A percentile compares a stretch with the other conserved stretches of the same genome.
phyloP scores from a whole-genome alignment of 35 echinoderm and acorn worm genomes.

The Heliocidaris tuberculata region DNA sequence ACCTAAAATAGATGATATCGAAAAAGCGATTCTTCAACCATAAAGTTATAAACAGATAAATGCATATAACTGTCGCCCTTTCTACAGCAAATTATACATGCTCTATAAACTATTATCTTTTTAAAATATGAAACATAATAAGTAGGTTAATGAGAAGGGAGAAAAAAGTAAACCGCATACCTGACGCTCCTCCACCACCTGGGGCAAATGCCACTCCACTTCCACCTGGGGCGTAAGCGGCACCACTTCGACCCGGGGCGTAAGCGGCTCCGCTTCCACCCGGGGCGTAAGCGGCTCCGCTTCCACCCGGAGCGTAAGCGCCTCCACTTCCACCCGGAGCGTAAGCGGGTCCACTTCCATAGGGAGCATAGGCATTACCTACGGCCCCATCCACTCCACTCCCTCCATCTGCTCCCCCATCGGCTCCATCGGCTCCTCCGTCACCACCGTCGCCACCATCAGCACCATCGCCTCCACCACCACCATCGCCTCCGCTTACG shows the following conservation, averaged over 20 bases:
- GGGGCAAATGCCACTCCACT: background rate
- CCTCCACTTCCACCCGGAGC: background rate
- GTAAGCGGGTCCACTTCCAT: background rate
- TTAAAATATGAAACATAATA: too few species aligned
- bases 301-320: too few species aligned
- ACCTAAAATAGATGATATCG: background rate
- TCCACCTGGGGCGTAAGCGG: background rate
- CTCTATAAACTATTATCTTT: too few species aligned
- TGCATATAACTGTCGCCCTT: too few species aligned
- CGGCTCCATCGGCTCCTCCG: background rate
- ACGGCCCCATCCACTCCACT: background rate
- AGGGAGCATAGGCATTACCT: background rate
- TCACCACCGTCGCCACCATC: background rate
- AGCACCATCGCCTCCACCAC: background rate
- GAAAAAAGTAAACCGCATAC: background rate
- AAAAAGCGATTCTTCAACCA: background rate
- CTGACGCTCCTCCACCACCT: background rate
- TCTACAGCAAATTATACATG: too few species aligned
- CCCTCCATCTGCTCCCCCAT: background rate
- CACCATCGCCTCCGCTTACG: background rate
- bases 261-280: background rate
- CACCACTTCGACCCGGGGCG: too few species aligned
- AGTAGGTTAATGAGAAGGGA: too few species aligned
- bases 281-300: too few species aligned
- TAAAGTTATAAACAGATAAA: too few species aligned